Percentiles rank a stretch among this genome's conserved stretches.
Evolutionary conservation across 2,888 invertebrate species (phyloP).

Genomic region (Parnassius smintheus): DNA sequence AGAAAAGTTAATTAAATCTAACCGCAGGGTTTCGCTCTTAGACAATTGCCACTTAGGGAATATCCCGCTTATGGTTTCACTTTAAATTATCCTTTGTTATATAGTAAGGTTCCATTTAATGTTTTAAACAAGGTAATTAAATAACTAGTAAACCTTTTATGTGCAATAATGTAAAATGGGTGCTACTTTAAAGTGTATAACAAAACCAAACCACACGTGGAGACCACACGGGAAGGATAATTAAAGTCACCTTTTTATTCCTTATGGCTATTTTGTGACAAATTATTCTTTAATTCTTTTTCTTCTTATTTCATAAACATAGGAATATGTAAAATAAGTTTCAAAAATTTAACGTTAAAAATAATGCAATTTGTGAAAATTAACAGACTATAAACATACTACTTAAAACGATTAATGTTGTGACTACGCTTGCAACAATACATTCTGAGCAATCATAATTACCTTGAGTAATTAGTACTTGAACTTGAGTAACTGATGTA

Average conservation of each 20-base stretch:
- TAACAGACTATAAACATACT: no score
- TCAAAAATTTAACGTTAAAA: no score
- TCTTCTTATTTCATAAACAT: no score
- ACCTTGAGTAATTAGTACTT: no score
- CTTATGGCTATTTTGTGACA: no score
- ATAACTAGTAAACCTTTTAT: neutral
- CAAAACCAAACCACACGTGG: neutral
- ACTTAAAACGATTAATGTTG: no score
- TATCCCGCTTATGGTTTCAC: constrained; percentile 39
- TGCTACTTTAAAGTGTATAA: neutral
- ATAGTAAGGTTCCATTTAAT: constrained; percentile 24
- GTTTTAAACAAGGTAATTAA: constrained; percentile 8
- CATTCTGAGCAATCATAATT: no score
- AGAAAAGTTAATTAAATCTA: constrained; percentile 39
- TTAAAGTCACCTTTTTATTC: neutral
- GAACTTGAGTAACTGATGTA: no score
- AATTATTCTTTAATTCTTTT: no score
- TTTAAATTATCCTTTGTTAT: constrained; percentile 45
- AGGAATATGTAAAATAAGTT: no score
- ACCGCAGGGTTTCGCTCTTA: constrained; percentile 39
- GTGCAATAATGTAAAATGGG: neutral
- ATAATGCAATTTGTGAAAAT: no score
- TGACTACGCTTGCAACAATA: no score
- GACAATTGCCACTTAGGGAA: constrained; percentile 41
- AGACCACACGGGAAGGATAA: neutral